Evolutionary conservation across 37 sponge, comb jelly and placozoan species (phyloP), one percentile per base, ranked within the genome.

Genomic region (Oscarella lobularis): DNA sequence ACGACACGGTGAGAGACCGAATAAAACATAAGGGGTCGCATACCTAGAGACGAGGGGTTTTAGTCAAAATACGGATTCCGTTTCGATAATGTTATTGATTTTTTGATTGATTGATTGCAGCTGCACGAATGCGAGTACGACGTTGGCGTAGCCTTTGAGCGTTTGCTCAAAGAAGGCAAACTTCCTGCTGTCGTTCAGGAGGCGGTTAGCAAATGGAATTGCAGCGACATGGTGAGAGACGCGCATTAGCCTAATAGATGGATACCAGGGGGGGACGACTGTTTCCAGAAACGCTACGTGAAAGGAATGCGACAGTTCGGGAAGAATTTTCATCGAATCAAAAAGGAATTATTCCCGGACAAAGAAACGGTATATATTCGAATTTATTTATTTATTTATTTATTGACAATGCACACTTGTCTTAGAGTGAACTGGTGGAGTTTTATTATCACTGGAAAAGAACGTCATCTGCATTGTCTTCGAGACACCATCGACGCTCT

Each of bases 261-360:
- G n/a, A n/a, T n/a, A n/a, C n/a, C n/a, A n/a, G n/a, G n/a, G n/a
- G n/a, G n/a, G n/a, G n/a, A n/a, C n/a, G n/a, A n/a, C n/a, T n/a
- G n/a, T 32, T 37, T 84, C 27, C 27, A 91, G 92, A 68, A 79
- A 3, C 79, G 80, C 4, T 91, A 87, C 77, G 82, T 83, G 0
- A 85, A 88, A 76, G 92, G 92, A 0, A 76, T 91, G 73, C 66
- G 85, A 3, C 92, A 88, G 73, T 88, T 78, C 78, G 92, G 92
- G 0, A 91, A 91, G 68, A 85, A 91, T 74, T 91, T 91, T 71
- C 40, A 69, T 78, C 81, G 78, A 68, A 91, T 91, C 6, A 77
- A 80, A 67, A 85, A 82, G 35, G 92, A 85, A 67, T 73, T 84
- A 14, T 71, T 91, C 0, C 86, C 92, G 37, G 33, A 79, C 0